Percentiles rank a stretch among this genome's conserved stretches.
phyloP scores from a whole-genome alignment of 2,113 vertebrate species.

The Mesembrinibis cayennensis region DNA sequence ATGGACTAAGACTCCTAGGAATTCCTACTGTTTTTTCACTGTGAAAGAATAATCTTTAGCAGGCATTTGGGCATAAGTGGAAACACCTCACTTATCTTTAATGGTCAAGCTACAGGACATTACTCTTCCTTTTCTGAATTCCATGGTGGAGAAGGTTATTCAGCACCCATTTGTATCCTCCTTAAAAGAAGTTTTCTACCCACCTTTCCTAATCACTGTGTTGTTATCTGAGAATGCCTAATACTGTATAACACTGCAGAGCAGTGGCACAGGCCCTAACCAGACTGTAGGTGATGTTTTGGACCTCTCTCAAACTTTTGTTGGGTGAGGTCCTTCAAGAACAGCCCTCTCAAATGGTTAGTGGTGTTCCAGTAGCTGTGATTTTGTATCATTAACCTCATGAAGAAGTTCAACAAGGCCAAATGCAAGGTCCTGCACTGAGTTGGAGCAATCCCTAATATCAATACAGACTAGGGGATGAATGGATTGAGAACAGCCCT shows the following conservation, averaged over 20 bases:
- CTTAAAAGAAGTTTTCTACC: neutral
- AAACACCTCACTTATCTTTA: neutral
- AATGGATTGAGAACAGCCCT: neutral
- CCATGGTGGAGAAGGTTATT: neutral
- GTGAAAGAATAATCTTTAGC: neutral
- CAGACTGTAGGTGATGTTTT: neutral
- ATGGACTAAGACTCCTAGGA: neutral
- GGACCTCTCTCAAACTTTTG: neutral
- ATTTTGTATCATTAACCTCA: neutral
- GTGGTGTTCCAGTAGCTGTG: neutral
- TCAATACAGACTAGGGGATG: no score
- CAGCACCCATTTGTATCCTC: neutral
- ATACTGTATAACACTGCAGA: neutral
- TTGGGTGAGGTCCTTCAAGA: neutral
- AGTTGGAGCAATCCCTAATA: no score
- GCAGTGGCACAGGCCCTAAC: neutral
- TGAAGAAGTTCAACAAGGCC: neutral
- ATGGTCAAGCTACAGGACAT: neutral
- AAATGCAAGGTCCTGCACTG: neutral
- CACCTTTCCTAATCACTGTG: neutral
- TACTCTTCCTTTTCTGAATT: neutral
- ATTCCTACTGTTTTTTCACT: neutral
- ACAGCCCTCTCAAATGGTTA: neutral
- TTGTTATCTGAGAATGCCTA: neutral
- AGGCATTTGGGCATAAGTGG: neutral